A percentile compares a stretch with the other conserved stretches of the same genome.
Conservation (phyloP, 2,888 invertebrate genomes). For the Leptothorax acervorum region DNA sequence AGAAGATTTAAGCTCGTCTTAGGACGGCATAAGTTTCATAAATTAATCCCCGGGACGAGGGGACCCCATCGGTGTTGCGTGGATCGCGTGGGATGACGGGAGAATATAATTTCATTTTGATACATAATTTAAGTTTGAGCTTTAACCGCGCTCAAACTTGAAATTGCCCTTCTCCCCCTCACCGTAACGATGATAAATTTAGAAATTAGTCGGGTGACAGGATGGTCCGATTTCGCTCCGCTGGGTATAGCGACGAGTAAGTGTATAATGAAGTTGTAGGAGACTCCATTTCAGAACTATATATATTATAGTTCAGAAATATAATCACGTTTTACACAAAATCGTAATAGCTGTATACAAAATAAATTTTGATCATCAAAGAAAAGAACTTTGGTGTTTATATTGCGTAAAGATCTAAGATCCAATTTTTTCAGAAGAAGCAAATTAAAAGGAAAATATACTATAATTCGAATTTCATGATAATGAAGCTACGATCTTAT, state of each 20-base stretch:
- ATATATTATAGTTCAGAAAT: not conserved
- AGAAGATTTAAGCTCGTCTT: slow-evolving; percentile 70
- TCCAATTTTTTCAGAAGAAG: not conserved
- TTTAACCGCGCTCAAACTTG: slow-evolving; percentile 35
- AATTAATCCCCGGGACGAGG: slow-evolving; percentile 65
- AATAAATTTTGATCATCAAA: not conserved
- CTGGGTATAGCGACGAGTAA: not conserved
- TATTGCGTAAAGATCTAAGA: not conserved
- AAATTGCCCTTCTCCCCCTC: not conserved
- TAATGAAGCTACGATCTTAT: slow-evolving; percentile 1
- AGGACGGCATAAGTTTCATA: slow-evolving; percentile 71
- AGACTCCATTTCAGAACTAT: not conserved
- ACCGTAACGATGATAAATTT: slow-evolving; percentile 38
- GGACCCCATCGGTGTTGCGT: slow-evolving; percentile 35
- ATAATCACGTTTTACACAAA: not conserved
- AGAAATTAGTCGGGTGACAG: slow-evolving; percentile 22
- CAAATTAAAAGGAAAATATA: not conserved
- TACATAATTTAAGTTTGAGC: slow-evolving; percentile 54
- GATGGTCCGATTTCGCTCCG: not conserved
- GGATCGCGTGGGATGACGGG: slow-evolving; percentile 23
- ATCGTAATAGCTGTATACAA: not conserved
- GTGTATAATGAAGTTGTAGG: not conserved
- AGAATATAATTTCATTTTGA: slow-evolving; percentile 52
- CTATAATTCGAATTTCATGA: not conserved
- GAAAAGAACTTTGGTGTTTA: not conserved